Evolutionary conservation across 1,140 invertebrate genomes (phyloP).

Genomic region (Solenopsis invicta): DNA sequence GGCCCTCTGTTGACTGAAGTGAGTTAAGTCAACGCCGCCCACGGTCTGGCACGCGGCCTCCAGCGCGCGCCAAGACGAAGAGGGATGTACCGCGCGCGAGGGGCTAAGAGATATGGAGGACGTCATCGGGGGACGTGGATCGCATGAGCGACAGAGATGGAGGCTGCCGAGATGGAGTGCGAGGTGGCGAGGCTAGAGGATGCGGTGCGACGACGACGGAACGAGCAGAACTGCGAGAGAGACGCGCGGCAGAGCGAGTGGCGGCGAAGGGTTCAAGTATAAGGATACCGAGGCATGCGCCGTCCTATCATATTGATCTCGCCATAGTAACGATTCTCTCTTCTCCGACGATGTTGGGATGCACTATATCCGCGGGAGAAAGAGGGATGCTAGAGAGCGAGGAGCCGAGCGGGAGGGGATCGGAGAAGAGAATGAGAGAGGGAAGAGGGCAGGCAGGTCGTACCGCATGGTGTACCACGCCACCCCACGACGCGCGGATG

Average conservation of each 20-base stretch:
- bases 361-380: constrained; percentile 79
- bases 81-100: constrained; percentile 13
- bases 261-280: constrained; percentile 76
- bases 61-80: constrained; percentile 41
- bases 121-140: constrained; percentile 30
- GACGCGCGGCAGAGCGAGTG: constrained; percentile 36
- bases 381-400: constrained; percentile 65
- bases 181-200: not conserved
- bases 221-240: constrained; percentile 49
- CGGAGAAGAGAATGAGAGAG: not conserved
- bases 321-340: constrained; percentile 86
- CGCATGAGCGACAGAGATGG: constrained; percentile 8
- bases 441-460: constrained; percentile 74
- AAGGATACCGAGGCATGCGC: constrained; percentile 83
- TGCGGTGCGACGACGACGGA: constrained; percentile 26
- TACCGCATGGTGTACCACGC: constrained; percentile 80
- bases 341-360: constrained; percentile 84
- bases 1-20: constrained; percentile 75
- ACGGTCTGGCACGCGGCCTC: constrained; percentile 68
- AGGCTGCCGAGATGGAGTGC: constrained; percentile 7
- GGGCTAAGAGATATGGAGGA: constrained; percentile 8
- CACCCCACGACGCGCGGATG: constrained; percentile 71
- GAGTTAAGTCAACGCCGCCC: constrained; percentile 75
- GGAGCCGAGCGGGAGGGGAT: constrained; percentile 20
- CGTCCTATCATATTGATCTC: constrained; percentile 85